These are phyloP conservation scores for Pangasius larnaudii DNA, from an alignment of 2,797 vertebrate species.

Conservation along the genomic window DNA sequence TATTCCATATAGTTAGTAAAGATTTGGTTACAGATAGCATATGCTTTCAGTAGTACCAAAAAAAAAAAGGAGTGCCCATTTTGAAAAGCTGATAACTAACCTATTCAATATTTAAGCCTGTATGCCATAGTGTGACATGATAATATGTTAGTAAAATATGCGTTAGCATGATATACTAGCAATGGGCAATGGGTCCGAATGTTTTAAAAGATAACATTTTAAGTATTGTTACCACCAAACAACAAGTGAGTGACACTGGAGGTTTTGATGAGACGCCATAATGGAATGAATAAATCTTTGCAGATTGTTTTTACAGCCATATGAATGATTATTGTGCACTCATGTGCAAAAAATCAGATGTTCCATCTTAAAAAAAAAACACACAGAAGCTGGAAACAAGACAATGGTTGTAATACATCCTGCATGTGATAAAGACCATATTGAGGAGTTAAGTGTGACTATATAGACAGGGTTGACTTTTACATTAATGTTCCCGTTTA, in stretches of 20 bases:
- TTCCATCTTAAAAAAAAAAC: not conserved
- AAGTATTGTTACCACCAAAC: not conserved
- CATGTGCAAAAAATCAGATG: not conserved
- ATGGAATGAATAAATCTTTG: not conserved
- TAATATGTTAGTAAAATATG: slow-evolving; percentile 23
- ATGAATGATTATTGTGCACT: slow-evolving; percentile 34
- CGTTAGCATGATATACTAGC: not conserved
- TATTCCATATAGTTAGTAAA: slow-evolving; percentile 21
- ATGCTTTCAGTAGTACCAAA: slow-evolving; percentile 22
- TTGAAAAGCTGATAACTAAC: slow-evolving; percentile 3
- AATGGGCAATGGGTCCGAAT: not conserved
- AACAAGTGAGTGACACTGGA: not conserved
- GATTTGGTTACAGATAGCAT: slow-evolving; percentile 28
- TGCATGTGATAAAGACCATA: not conserved
- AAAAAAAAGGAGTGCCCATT: slow-evolving; percentile 8
- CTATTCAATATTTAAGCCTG: not conserved
- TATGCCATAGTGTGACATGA: not conserved
- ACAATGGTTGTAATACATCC: slow-evolving; percentile 6
- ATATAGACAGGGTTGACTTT: not conserved
- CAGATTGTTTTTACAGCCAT: slow-evolving; percentile 40
- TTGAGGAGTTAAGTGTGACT: slow-evolving; percentile 7
- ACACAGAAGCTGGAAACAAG: slow-evolving; percentile 18
- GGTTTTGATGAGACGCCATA: not conserved
- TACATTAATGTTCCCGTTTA: not conserved
- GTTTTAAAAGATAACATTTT: not conserved